phyloP scores from a whole-genome alignment of 2,113 vertebrate genomes.

The Porphyrio hochstetteri region DNA sequence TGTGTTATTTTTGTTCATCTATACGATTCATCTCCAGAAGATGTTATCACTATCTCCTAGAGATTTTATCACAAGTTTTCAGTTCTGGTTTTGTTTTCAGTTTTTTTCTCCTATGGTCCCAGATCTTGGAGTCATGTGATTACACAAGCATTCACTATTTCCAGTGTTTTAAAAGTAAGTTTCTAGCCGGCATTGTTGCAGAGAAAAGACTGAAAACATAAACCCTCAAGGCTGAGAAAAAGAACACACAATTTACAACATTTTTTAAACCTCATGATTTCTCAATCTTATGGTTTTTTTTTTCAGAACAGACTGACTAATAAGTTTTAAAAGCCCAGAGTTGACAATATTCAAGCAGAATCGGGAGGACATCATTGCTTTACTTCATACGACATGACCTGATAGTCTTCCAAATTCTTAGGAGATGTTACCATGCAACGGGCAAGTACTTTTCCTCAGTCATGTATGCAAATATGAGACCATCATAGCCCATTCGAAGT shows the following conservation, averaged over 20 bases:
- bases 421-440: fast-evolving
- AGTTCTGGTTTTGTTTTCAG: neutral
- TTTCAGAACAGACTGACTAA: conserved; percentile 37
- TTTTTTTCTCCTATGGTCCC: neutral
- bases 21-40: neutral
- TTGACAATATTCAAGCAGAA: neutral
- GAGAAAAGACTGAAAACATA: conserved; percentile 28
- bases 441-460: neutral
- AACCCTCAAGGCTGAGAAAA: conserved; percentile 37
- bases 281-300: conserved; percentile 28
- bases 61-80: neutral
- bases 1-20: neutral
- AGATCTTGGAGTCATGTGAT: conserved; percentile 3
- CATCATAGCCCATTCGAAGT: neutral
- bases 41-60: neutral
- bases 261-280: conserved; percentile 41
- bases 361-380: neutral
- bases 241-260: neutral
- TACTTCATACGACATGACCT: neutral
- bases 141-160: conserved; percentile 13
- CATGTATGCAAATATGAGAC: neutral
- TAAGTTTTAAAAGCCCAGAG: neutral
- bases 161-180: conserved; percentile 20
- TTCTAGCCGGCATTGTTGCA: neutral
- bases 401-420: neutral